Percentiles rank a stretch among this genome's conserved stretches.
Conservation (phyloP, 1,140 invertebrate species). For the Magallana angulata region DNA sequence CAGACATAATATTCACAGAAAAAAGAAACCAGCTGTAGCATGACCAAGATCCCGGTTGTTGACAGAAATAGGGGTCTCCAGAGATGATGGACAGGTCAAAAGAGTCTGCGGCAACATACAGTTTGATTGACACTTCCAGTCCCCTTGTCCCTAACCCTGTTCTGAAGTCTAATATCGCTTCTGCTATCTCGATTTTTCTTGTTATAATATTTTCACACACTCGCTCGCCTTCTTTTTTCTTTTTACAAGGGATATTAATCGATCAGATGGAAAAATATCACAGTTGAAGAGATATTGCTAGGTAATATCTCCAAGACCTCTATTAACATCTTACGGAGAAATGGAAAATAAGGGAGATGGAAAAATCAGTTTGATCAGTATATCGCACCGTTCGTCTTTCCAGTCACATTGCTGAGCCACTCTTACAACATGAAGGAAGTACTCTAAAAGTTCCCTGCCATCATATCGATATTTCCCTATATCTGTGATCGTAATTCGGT, state of each 20-base stretch:
- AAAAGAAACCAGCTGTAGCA: neutral
- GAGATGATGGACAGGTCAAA: neutral
- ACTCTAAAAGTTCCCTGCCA: no score
- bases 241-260: neutral
- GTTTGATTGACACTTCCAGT: neutral
- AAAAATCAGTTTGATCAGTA: no score
- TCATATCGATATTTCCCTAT: no score
- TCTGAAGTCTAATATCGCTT: neutral
- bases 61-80: neutral
- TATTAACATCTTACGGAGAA: neutral
- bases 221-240: neutral
- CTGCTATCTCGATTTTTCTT: neutral
- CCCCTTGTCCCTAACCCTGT: neutral
- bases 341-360: no score
- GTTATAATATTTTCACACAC: neutral
- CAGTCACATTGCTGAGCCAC: no score
- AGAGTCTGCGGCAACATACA: neutral
- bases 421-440: no score
- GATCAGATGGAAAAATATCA: neutral
- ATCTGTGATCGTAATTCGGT: no score
- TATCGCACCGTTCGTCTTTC: no score
- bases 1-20: neutral
- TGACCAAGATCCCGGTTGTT: neutral
- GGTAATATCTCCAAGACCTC: neutral
- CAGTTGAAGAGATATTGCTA: neutral